phyloP scores from a whole-genome alignment of 2,888 invertebrate genomes.

The Gordius sp. region DNA sequence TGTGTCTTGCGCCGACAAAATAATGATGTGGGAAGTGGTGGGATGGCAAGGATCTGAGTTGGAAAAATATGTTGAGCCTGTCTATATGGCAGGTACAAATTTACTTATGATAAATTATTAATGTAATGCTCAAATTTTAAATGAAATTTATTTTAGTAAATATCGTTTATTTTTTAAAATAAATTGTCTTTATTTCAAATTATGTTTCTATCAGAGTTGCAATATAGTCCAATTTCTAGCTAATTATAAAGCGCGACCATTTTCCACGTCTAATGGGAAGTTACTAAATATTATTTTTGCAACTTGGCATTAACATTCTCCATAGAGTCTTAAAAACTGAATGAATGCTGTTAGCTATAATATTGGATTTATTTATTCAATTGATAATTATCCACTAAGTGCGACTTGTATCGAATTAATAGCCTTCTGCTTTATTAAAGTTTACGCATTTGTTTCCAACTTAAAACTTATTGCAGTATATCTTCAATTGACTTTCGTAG shows the following conservation, averaged over 20 bases:
- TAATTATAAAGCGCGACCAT: no score
- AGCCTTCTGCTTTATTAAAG: no score
- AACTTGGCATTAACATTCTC: no score
- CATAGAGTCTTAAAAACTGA: no score
- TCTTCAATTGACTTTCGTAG: not conserved
- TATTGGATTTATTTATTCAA: not conserved
- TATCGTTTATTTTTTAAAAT: no score
- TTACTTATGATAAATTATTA: not conserved
- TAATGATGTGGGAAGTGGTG: not conserved
- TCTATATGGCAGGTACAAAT: not conserved
- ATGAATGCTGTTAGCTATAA: not conserved
- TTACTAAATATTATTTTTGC: no score
- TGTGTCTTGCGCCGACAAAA: conserved; percentile 1
- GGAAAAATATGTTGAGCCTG: not conserved
- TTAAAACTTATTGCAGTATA: not conserved
- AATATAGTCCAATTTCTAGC: no score
- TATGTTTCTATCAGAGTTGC: no score
- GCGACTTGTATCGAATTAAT: no score
- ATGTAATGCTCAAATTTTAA: not conserved
- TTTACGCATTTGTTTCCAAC: not conserved
- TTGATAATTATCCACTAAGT: no score
- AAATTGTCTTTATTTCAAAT: no score
- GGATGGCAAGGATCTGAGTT: not conserved
- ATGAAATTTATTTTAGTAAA: not conserved
- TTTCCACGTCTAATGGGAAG: no score